Evolutionary conservation across 2,888 invertebrate genomes (phyloP).

Genomic region (Epistrophe grossulariae): DNA sequence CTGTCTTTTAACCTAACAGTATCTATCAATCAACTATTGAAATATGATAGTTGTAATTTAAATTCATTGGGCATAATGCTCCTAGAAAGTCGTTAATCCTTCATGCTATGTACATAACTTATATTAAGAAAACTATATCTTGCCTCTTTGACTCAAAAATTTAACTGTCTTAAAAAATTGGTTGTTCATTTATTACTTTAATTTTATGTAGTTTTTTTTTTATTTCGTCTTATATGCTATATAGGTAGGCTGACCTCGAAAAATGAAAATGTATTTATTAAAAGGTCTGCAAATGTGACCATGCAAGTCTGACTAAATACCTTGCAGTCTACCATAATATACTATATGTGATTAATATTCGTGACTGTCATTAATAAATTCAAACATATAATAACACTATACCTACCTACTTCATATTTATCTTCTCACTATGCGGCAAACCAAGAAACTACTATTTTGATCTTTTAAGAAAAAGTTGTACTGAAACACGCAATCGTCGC

Average conservation of each 20-base stretch:
- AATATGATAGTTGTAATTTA: constrained; percentile 12
- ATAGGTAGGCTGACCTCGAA: constrained; percentile 61
- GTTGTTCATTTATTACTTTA: constrained; percentile 38
- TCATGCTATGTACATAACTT: not conserved
- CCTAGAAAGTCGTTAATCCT: constrained; percentile 35
- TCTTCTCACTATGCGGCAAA: constrained; percentile 2
- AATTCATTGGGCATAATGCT: not conserved
- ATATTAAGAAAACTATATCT: not conserved
- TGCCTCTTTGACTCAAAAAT: constrained; percentile 15
- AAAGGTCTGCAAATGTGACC: constrained; percentile 40
- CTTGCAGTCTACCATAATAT: constrained; percentile 15
- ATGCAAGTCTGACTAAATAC: constrained; percentile 47
- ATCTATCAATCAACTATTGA: constrained; percentile 16
- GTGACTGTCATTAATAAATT: constrained; percentile 67
- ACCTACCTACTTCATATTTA: constrained; percentile 2
- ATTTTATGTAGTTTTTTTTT: constrained; percentile 42
- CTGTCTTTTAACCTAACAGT: not conserved
- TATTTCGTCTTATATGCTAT: constrained; percentile 4
- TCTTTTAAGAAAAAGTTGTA: not conserved
- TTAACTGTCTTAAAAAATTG: constrained; percentile 36
- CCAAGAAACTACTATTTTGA: constrained; percentile 24
- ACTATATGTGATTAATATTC: constrained; percentile 27
- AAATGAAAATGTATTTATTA: constrained; percentile 2
- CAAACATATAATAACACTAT: not conserved
- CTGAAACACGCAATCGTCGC: constrained; percentile 20